These are phyloP conservation scores for Agrypnus murinus DNA, from an alignment of 2,888 invertebrate species.

Conservation along the genomic window DNA sequence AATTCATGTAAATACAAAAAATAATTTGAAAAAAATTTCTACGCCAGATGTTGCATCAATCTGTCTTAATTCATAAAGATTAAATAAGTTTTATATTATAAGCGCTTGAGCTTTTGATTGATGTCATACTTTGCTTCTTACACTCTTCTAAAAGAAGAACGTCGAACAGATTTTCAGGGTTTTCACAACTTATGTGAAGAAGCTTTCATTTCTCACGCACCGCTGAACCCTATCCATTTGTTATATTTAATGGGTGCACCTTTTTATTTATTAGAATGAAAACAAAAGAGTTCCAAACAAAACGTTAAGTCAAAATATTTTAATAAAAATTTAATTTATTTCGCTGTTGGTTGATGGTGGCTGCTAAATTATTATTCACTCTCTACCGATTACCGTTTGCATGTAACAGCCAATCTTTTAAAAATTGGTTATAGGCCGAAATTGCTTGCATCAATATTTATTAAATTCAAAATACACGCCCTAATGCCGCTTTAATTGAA, in stretches of 20 bases:
- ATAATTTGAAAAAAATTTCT: neutral
- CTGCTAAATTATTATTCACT: slow-evolving; percentile 16
- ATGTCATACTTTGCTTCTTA: slow-evolving; percentile 6
- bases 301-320: neutral
- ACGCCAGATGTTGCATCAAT: slow-evolving; percentile 6
- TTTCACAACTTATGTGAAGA: neutral
- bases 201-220: neutral
- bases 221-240: no score
- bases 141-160: neutral
- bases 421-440: slow-evolving; percentile 22
- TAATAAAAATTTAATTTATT: slow-evolving; percentile 5
- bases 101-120: slow-evolving; percentile 8
- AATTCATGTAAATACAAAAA: no score
- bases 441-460: slow-evolving; percentile 30
- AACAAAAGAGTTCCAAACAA: no score
- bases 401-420: slow-evolving; percentile 24
- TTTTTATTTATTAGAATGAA: no score
- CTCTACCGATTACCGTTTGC: slow-evolving; percentile 14
- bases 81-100: slow-evolving; percentile 8
- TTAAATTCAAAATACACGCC: slow-evolving; percentile 30
- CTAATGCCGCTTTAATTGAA: slow-evolving; percentile 32
- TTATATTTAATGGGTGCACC: no score
- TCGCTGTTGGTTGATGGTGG: neutral
- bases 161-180: neutral
- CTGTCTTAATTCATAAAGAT: slow-evolving; percentile 24